Conservation (phyloP, 2,888 invertebrate species). For the Polyommatus iphigenia region DNA sequence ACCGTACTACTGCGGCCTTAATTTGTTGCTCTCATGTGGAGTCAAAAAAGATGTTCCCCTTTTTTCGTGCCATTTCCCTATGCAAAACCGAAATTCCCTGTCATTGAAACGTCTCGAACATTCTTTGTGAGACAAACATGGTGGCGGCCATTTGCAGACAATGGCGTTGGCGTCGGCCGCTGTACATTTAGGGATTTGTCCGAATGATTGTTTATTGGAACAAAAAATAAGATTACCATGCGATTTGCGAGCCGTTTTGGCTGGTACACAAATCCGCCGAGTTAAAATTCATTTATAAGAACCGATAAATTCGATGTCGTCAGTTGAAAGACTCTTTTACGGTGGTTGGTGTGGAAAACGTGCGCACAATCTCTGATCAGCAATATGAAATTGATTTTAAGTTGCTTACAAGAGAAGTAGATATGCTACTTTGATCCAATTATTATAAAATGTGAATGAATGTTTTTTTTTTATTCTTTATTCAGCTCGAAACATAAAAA, state of each 20-base stretch:
- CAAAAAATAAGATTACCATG: slow-evolving; percentile 35
- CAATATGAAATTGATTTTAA: too few species aligned
- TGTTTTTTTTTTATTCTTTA: too few species aligned
- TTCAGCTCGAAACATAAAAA: too few species aligned
- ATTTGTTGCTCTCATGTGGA: slow-evolving; percentile 10
- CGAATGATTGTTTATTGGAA: slow-evolving; percentile 49
- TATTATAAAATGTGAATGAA: too few species aligned
- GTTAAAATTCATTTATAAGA: background rate
- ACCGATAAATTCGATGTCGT: background rate
- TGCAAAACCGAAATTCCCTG: slow-evolving; percentile 54
- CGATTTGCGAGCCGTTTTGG: background rate
- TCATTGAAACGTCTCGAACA: slow-evolving; percentile 57
- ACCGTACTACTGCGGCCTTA: background rate
- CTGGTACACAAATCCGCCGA: background rate
- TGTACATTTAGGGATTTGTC: slow-evolving; percentile 57
- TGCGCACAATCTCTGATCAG: too few species aligned
- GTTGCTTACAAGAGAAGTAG: too few species aligned
- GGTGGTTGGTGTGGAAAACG: background rate
- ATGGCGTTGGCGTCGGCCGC: slow-evolving; percentile 61
- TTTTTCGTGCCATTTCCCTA: slow-evolving; percentile 48
- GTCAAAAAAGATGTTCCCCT: slow-evolving; percentile 24
- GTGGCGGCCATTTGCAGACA: slow-evolving; percentile 72
- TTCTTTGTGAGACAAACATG: slow-evolving; percentile 56
- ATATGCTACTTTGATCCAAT: too few species aligned
- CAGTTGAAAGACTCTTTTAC: background rate